Evolutionary conservation across 2,888 invertebrate species (phyloP).

Genomic region (Tanytarsus gracilentus): DNA sequence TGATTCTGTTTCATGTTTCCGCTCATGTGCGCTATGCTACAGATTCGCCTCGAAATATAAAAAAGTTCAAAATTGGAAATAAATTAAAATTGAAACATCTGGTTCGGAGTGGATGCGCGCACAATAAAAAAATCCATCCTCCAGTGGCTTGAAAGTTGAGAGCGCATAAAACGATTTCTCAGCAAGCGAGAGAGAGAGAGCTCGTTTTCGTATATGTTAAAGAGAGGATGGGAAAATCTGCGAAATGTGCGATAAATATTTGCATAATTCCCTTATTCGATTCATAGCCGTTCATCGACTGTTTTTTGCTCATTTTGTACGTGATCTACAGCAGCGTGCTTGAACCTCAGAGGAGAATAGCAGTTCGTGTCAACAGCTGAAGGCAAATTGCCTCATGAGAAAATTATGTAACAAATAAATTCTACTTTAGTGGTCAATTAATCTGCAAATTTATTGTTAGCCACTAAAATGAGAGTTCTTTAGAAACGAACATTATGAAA

Average conservation of each 20-base stretch:
- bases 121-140: too few species aligned
- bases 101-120: too few species aligned
- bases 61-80: neutral
- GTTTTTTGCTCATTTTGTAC: too few species aligned
- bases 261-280: too few species aligned
- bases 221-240: too few species aligned
- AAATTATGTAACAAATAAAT: neutral
- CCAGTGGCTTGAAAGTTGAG: too few species aligned
- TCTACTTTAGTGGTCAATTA: constrained; percentile 1
- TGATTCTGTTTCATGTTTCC: constrained; percentile 10
- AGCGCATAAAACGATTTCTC: too few species aligned
- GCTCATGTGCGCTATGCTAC: neutral
- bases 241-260: too few species aligned
- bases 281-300: too few species aligned
- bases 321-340: constrained; percentile 5
- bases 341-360: neutral
- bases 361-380: neutral
- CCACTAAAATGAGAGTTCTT: neutral
- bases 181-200: too few species aligned
- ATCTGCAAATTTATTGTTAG: constrained; percentile 5
- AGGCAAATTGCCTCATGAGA: neutral
- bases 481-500: neutral
- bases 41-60: neutral
- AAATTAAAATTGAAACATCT: too few species aligned
- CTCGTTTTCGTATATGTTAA: too few species aligned